Conservation (phyloP, 2,888 invertebrate species). For the Caenorhabditis sp. region DNA sequence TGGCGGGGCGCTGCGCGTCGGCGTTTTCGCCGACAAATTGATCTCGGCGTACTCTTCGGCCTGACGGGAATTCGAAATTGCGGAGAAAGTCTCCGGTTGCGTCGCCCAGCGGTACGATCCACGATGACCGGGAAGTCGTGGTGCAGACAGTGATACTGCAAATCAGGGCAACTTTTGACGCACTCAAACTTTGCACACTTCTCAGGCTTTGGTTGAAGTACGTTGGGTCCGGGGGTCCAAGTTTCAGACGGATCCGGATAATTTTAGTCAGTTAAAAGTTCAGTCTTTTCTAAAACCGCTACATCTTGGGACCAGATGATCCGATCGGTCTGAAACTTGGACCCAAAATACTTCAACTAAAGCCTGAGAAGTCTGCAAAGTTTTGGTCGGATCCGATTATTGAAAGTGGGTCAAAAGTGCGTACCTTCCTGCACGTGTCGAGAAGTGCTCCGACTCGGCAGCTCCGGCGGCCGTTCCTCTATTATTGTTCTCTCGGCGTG, state of each 20-base stretch:
- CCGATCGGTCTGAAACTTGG: no score
- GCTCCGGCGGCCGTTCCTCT: constrained; percentile 21
- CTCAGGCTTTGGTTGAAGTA: no score
- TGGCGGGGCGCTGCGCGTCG: no score
- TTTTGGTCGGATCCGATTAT: no score
- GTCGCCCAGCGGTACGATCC: constrained; percentile 46
- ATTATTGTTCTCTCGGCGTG: not conserved
- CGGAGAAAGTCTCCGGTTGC: constrained; percentile 13
- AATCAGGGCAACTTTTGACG: not conserved
- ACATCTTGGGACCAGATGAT: not conserved
- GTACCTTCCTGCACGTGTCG: not conserved
- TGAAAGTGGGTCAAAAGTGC: not conserved
- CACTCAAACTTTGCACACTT: no score
- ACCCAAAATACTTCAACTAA: no score
- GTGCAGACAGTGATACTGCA: constrained; percentile 15
- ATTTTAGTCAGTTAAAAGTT: no score
- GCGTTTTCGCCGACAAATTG: constrained; percentile 1
- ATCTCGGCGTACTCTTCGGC: constrained; percentile 25
- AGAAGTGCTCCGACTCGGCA: constrained; percentile 37
- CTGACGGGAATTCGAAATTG: constrained; percentile 12
- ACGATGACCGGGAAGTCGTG: constrained; percentile 33
- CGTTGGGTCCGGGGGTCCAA: no score
- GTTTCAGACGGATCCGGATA: no score
- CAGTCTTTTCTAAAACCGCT: no score
- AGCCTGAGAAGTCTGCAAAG: no score